phyloP scores from a whole-genome alignment of 2,113 vertebrate genomes.

The Terrapene triunguis region DNA sequence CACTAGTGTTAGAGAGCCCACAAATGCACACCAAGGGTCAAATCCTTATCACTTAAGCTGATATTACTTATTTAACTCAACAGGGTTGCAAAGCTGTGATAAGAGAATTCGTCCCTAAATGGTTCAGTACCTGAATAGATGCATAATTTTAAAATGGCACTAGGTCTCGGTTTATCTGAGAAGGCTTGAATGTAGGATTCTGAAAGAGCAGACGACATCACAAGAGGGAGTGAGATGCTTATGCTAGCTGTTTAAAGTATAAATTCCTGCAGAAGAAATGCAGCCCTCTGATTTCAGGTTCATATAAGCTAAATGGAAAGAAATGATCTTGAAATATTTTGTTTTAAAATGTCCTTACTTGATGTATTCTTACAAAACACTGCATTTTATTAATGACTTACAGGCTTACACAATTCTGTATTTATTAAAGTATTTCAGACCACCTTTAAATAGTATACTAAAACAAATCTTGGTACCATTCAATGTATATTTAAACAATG shows the following conservation, averaged over 20 bases:
- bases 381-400: background rate
- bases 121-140: background rate
- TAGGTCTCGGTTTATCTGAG: background rate
- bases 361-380: background rate
- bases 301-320: background rate
- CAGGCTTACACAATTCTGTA: background rate
- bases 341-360: background rate
- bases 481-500: slow-evolving; percentile 16
- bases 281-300: background rate
- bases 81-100: background rate
- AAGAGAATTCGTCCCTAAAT: background rate
- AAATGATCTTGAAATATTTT: background rate
- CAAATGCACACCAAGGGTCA: background rate
- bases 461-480: slow-evolving; percentile 18
- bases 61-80: background rate
- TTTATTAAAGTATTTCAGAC: background rate
- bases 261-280: background rate
- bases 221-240: background rate
- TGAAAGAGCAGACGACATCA: background rate
- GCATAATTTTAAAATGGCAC: background rate
- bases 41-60: background rate
- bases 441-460: slow-evolving; percentile 10
- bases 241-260: background rate
- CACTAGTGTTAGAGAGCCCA: background rate
- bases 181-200: background rate